Conservation (phyloP, 2,113 vertebrate species). For the Eptatretus burgeri region DNA sequence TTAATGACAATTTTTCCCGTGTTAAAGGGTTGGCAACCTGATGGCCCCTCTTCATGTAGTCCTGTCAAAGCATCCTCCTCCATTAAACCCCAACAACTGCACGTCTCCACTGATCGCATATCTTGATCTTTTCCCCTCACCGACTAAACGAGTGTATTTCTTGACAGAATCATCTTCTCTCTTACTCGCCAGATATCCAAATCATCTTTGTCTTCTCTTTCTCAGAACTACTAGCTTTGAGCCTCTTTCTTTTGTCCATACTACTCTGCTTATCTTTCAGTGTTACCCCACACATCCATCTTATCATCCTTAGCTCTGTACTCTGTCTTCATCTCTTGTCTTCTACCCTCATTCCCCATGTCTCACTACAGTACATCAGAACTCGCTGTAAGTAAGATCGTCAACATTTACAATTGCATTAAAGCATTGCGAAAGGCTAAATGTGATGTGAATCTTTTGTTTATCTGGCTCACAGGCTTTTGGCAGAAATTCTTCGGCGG, state of each 20-base stretch:
- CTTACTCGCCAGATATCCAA: no score
- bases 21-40: neutral
- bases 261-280: no score
- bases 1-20: neutral
- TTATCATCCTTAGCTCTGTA: neutral
- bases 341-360: no score
- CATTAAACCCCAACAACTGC: neutral
- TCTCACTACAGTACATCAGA: no score
- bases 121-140: slow-evolving; percentile 10
- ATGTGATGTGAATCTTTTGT: no score
- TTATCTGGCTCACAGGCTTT: no score
- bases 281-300: neutral
- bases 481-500: no score
- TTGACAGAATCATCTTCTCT: no score
- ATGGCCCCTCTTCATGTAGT: neutral
- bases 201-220: no score
- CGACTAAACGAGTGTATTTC: neutral
- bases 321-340: neutral
- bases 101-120: neutral
- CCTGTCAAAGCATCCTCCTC: neutral
- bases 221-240: neutral
- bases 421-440: no score
- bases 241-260: neutral
- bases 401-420: no score
- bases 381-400: no score